A percentile compares a stretch with the other conserved stretches of the same genome.
Conservation (phyloP, 2,797 vertebrate species). For the Spatula clypeata region DNA sequence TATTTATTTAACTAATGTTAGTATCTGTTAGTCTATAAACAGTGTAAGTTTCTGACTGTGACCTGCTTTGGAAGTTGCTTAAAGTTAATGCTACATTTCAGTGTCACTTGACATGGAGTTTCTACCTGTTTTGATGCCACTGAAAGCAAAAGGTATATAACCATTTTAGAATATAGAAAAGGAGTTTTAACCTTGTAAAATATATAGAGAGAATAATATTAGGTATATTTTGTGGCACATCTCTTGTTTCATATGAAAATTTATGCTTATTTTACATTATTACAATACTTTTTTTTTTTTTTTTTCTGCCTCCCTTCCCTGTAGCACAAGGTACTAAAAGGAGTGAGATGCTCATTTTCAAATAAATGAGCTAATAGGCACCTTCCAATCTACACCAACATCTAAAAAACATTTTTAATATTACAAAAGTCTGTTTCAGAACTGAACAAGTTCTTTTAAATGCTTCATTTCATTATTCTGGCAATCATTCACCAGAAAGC, state of each 20-base stretch:
- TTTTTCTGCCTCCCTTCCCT: neutral
- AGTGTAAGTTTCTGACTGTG: neutral
- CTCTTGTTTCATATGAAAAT: neutral
- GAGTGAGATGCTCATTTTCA: neutral
- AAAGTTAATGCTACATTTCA: neutral
- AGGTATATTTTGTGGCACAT: neutral
- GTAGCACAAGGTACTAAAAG: neutral
- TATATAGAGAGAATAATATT: neutral
- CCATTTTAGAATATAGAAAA: neutral
- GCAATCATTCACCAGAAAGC: conserved; percentile 6
- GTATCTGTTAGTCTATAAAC: neutral
- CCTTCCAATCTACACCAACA: neutral
- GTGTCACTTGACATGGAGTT: neutral
- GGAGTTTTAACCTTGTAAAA: neutral
- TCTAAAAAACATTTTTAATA: neutral
- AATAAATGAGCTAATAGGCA: neutral
- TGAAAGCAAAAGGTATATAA: neutral
- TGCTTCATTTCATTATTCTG: conserved; percentile 14
- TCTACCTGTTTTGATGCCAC: neutral
- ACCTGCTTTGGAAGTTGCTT: neutral
- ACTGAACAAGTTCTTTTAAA: neutral
- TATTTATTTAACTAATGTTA: neutral
- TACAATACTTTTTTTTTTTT: neutral
- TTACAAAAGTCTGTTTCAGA: neutral
- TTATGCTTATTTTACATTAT: neutral